Evolutionary conservation across 2,888 invertebrate species (phyloP).

Genomic region (Myopa tessellatipennis): DNA sequence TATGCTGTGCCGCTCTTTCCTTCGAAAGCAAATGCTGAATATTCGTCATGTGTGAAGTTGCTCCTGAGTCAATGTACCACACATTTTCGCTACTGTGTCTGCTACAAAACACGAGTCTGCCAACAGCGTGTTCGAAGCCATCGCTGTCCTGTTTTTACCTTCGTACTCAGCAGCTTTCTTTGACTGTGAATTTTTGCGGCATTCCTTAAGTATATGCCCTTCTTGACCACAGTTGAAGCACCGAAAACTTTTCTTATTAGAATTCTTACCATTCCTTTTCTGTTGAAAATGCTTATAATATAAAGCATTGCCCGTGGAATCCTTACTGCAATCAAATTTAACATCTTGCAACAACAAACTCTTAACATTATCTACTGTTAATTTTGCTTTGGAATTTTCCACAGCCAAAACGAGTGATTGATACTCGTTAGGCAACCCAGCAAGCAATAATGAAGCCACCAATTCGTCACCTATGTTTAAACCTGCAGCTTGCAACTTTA

Average conservation of each 20-base stretch:
- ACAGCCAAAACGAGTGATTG: too few species aligned
- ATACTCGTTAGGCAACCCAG: conserved; percentile 44
- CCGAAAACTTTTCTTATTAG: neutral
- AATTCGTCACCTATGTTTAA: conserved; percentile 47
- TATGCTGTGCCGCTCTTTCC: neutral
- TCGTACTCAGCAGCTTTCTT: neutral
- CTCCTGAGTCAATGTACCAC: neutral
- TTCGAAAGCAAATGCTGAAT: neutral
- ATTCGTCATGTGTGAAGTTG: conserved; percentile 8
- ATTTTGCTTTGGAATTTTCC: conserved; percentile 17
- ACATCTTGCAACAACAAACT: conserved; percentile 43
- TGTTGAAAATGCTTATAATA: conserved; percentile 33
- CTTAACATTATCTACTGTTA: conserved; percentile 26
- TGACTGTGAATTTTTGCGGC: neutral
- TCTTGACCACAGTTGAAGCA: conserved; percentile 41
- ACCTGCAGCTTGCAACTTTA: conserved; percentile 43
- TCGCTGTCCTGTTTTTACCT: conserved; percentile 14
- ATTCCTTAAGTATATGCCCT: conserved; percentile 27
- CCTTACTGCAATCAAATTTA: conserved; percentile 32
- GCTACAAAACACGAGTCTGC: too few species aligned
- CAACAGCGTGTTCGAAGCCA: neutral
- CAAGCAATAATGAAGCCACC: conserved; percentile 44
- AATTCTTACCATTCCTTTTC: neutral
- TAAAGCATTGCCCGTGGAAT: conserved; percentile 1
- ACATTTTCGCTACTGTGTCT: neutral